A percentile compares a stretch with the other conserved stretches of the same genome.
Conservation (phyloP, 2,797 vertebrate species). For the Urophycis tenuis region DNA sequence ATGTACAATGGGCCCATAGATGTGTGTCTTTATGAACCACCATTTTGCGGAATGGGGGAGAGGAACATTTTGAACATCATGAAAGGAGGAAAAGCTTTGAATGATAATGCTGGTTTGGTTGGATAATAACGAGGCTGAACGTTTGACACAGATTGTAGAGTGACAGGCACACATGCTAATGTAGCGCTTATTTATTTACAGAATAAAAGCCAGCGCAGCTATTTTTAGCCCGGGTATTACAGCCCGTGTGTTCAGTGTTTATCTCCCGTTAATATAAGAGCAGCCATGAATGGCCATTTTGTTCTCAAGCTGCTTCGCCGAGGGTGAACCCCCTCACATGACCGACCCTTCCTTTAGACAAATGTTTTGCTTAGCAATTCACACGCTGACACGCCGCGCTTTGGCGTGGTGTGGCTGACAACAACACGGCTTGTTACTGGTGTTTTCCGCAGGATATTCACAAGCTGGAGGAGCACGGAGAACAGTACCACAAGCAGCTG, state of each 20-base stretch:
- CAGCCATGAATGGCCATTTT: slow-evolving; percentile 17
- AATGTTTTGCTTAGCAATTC: neutral
- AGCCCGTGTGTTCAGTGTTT: neutral
- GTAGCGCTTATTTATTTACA: slow-evolving; percentile 19
- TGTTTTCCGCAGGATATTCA: slow-evolving; percentile 77
- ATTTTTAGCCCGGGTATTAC: slow-evolving; percentile 52
- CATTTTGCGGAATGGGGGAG: neutral
- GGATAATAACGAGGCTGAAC: slow-evolving; percentile 10
- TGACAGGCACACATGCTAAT: slow-evolving; percentile 62
- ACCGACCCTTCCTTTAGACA: neutral
- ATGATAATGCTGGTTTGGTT: neutral
- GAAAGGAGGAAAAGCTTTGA: neutral
- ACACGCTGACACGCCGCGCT: neutral
- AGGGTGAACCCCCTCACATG: slow-evolving; percentile 10
- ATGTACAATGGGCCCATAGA: neutral
- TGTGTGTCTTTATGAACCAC: neutral
- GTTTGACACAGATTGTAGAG: slow-evolving; percentile 36
- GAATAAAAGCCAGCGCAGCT: slow-evolving; percentile 24
- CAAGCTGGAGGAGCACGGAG: slow-evolving; percentile 84
- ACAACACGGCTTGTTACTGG: neutral
- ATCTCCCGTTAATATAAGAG: neutral
- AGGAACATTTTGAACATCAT: neutral
- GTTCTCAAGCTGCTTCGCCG: neutral
- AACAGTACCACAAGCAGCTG: slow-evolving; percentile 89
- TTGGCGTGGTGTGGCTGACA: neutral